A percentile compares a stretch with the other conserved stretches of the same genome.
Evolutionary conservation across 2,888 invertebrate species (phyloP).

Genomic region (Ophion ellenae): DNA sequence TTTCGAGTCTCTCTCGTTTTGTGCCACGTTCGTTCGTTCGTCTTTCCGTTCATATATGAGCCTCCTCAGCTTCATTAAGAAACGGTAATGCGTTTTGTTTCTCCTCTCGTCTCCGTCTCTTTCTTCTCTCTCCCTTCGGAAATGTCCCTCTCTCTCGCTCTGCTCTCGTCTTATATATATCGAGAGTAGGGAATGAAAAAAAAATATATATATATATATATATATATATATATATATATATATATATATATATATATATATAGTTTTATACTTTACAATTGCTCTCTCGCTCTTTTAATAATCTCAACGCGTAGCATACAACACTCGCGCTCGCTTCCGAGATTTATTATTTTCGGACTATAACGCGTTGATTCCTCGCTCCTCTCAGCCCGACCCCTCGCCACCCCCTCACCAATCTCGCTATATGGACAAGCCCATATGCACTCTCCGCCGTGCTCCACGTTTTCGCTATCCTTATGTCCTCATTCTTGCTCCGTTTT

Average conservation of each 20-base stretch:
- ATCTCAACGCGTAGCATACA: conserved; percentile 74
- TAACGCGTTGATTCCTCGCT: conserved; percentile 72
- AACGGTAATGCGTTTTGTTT: conserved; percentile 83
- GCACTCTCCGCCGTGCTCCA: conserved; percentile 27
- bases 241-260: conserved; percentile 23
- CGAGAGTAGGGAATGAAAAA: conserved; percentile 41
- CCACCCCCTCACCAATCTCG: conserved; percentile 50
- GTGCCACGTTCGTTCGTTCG: conserved; percentile 74
- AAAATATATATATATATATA: conserved; percentile 6
- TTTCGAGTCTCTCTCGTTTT: conserved; percentile 72
- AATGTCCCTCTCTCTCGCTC: conserved; percentile 60
- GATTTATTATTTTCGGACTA: conserved; percentile 84
- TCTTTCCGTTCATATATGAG: conserved; percentile 72
- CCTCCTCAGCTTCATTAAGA: conserved; percentile 83
- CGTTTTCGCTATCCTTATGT: conserved; percentile 18
- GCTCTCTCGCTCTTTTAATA: conserved; percentile 80
- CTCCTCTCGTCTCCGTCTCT: conserved; percentile 75
- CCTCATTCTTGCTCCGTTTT: conserved; percentile 52
- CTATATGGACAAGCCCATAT: conserved; percentile 59
- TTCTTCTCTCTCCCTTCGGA: conserved; percentile 64
- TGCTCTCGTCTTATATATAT: conserved; percentile 56
- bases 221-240: background rate
- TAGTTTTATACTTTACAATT: conserved; percentile 58
- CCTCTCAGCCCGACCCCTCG: conserved; percentile 58
- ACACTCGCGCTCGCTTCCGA: conserved; percentile 73